Evolutionary conservation across 2,888 invertebrate genomes (phyloP), one percentile per base, ranked within the genome.

Genomic region (Chaetoderma sp.): DNA sequence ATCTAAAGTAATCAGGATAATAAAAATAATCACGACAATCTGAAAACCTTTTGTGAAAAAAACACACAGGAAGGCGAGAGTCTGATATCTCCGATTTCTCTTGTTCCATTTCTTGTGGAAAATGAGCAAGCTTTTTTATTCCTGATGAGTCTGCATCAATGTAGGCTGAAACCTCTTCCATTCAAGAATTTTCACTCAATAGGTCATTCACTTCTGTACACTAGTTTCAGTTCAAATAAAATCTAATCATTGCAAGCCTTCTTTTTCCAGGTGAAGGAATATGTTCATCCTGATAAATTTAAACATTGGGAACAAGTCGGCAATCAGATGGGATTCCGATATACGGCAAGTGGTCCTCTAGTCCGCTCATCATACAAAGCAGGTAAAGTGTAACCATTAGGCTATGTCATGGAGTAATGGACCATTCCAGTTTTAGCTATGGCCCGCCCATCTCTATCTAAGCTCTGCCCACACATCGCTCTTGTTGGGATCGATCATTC

Each of bases 331-430:
- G 98, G 98, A 13, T 99, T 99, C 88, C 88, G 94, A 0, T 99
- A 98, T 87, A 95, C 96, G 0, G 99, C 99, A 16, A 96, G 96
- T 86, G 99, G 99, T 0, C 98, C 99, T 0, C 89, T 99, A 6
- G 98, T 99, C 0, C 88, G 98, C 44, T 97, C 96, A 60, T 98
- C 98, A 0, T 99, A 98, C 81, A 93, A 96, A 85, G 99, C 99
- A n/a, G 99, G 98, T 2, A 77, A 78, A 49, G n/a, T n/a, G n/a
- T n/a, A n/a, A n/a, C n/a, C n/a, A n/a, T n/a, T n/a, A n/a, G n/a
- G n/a, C n/a, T n/a, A n/a, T n/a, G n/a, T n/a, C n/a, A n/a, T n/a
- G n/a, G n/a, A n/a, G n/a, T n/a, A n/a, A n/a, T n/a, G n/a, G n/a
- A n/a, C n/a, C n/a, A n/a, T n/a, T n/a, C n/a, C n/a, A n/a, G n/a